Conservation (phyloP, 2,797 vertebrate species). For the Simalia tracyae region DNA sequence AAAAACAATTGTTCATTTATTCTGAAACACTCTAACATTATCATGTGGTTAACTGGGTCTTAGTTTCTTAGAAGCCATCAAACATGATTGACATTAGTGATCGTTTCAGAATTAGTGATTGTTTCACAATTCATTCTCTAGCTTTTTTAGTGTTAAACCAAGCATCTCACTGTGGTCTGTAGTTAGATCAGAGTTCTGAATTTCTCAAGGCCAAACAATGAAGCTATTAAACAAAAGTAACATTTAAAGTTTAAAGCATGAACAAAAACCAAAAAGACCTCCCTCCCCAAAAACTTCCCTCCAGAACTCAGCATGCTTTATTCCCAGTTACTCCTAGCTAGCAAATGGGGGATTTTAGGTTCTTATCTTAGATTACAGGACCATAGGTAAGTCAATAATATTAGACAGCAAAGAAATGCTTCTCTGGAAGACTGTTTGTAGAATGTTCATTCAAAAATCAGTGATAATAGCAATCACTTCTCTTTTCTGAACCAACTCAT, state of each 20-base stretch:
- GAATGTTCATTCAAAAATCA: background rate
- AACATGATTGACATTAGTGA: background rate
- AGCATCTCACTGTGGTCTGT: background rate
- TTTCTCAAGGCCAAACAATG: background rate
- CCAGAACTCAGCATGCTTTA: background rate
- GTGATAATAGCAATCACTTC: background rate
- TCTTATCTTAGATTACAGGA: background rate
- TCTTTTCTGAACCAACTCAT: background rate
- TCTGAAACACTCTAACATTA: background rate
- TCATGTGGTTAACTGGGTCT: background rate
- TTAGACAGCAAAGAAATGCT: background rate
- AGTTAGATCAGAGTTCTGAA: background rate
- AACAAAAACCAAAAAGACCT: background rate
- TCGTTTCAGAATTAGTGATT: no score
- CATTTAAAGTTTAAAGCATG: background rate
- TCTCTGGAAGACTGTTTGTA: background rate
- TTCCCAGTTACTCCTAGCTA: background rate
- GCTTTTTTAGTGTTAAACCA: background rate
- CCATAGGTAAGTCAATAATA: background rate
- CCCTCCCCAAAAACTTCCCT: background rate
- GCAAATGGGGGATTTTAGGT: background rate
- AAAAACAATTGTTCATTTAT: background rate
- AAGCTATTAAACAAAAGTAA: background rate
- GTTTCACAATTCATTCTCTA: background rate
- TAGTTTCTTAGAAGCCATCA: background rate